Evolutionary conservation across 2,113 vertebrate genomes (phyloP).

Genomic region (Sylvietta virens): DNA sequence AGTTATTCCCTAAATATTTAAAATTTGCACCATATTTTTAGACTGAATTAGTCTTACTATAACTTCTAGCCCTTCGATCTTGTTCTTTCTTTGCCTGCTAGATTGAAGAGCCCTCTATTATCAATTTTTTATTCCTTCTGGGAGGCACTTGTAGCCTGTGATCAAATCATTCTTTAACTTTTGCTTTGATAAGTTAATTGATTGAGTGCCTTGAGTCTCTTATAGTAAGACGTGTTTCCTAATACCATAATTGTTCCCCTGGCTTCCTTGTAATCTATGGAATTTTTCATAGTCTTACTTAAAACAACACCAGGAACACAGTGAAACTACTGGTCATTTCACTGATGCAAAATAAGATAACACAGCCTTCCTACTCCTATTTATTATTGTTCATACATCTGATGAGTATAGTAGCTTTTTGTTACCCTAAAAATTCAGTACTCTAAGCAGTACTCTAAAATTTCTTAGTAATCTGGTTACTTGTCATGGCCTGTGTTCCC

Average conservation of each 20-base stretch:
- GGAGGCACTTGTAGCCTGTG: not conserved
- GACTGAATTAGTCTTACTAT: not conserved
- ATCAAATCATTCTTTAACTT: constrained; percentile 19
- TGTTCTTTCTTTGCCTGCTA: not conserved
- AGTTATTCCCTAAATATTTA: not conserved
- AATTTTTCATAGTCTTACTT: not conserved
- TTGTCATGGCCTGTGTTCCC: not conserved
- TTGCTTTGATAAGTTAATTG: constrained; percentile 22
- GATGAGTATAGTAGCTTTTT: not conserved
- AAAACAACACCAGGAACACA: not conserved
- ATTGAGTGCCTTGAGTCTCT: not conserved
- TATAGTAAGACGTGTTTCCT: not conserved
- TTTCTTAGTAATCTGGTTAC: not conserved
- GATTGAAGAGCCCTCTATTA: constrained; percentile 8
- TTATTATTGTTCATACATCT: not conserved
- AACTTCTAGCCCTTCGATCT: not conserved
- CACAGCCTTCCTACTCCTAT: not conserved
- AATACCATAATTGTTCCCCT: not conserved
- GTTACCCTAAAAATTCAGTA: not conserved
- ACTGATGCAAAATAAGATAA: not conserved
- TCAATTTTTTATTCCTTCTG: not conserved
- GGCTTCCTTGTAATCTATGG: not conserved
- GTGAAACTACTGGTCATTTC: not conserved
- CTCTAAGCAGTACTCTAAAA: not conserved
- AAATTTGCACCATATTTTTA: not conserved